Base-by-base conservation (phyloP, 2,113 vertebrate genomes). In the Burhinus bistriatus region DNA sequence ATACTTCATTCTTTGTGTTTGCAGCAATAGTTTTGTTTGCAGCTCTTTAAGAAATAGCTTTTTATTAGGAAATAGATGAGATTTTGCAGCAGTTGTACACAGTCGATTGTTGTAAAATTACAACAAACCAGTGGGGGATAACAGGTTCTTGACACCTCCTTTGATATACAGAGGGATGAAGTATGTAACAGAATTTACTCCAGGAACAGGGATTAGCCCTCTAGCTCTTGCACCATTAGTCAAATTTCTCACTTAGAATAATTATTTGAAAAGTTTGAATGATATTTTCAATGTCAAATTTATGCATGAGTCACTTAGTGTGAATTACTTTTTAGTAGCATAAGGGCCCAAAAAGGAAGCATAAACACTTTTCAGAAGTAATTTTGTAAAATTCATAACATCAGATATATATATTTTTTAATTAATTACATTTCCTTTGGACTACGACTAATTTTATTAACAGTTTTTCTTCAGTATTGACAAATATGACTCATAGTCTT, bases 401-500 rank as follows among this genome's bases (percentile, higher is more conserved):
- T 51, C 15, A 4, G 73, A 73, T 58, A 26, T 61, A 49, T 10
- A 12, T 58, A 7, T 95, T 94, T 87, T 14, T 57, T 70, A 96
- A 96, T 69, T 77, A 89, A 83, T 81, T 95, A 92, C 66, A 79
- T 96, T 95, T 94, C 82, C 49, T 95, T 95, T 70, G 52, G 47
- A 38, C 87, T 90, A 27, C 29, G 49, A 71, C 52, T 66, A 58
- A 88, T 76, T 94, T 96, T 89, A 88, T 84, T 57, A 77, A 45
- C 12, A 23, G n/a, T 80, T 95, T 95, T 76, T 69, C 26, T 94
- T 96, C 79, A 76, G 54, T 94, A 80, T 84, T 49, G 38, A 77
- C 78, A 95, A 83, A 70, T 81, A 40, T 8, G 13, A 76, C 5
- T 93, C 45, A 58, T 71, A 76, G 68, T 75, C 49, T 61, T 72